These are phyloP conservation scores for Mythimna lalbum DNA, from an alignment of 2,888 invertebrate genomes.

Conservation along the genomic window DNA sequence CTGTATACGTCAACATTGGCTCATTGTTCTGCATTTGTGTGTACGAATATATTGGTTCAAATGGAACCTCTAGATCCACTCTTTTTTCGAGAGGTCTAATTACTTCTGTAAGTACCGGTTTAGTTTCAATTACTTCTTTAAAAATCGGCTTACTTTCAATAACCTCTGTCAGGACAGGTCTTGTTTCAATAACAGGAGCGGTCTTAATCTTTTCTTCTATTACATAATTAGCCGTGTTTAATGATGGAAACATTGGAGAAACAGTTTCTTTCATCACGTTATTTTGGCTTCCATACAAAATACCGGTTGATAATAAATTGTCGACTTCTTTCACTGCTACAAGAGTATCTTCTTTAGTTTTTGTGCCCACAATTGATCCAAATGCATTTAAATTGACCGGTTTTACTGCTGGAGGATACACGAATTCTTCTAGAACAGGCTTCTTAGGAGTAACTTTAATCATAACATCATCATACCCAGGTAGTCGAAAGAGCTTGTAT, in stretches of 20 bases:
- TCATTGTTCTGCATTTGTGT: slow-evolving; percentile 65
- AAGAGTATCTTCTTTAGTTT: slow-evolving; percentile 64
- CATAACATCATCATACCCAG: slow-evolving; percentile 67
- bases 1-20: slow-evolving; percentile 64
- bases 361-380: slow-evolving; percentile 61
- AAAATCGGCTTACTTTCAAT: slow-evolving; percentile 1
- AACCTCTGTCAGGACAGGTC: slow-evolving; percentile 9
- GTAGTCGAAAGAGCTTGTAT: slow-evolving; percentile 65
- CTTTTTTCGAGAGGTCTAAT: slow-evolving; percentile 32
- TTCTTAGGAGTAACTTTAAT: slow-evolving; percentile 60
- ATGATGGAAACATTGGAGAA: slow-evolving; percentile 39
- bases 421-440: slow-evolving; percentile 28
- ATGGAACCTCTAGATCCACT: slow-evolving; percentile 23
- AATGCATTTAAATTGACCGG: slow-evolving; percentile 43
- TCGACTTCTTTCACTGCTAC: slow-evolving; percentile 65
- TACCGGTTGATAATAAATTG: slow-evolving; percentile 66
- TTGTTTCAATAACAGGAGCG: slow-evolving; percentile 6
- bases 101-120: slow-evolving; percentile 13
- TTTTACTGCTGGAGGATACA: slow-evolving; percentile 40
- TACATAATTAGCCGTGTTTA: slow-evolving; percentile 1
- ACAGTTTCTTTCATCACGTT: slow-evolving; percentile 45
- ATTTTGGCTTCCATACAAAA: slow-evolving; percentile 56
- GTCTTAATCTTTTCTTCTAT: not conserved
- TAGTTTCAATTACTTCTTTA: slow-evolving; percentile 12
- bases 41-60: slow-evolving; percentile 67